A percentile compares a stretch with the other conserved stretches of the same genome.
These are phyloP conservation scores for Perizoma affinitatum DNA, from an alignment of 2,888 invertebrate species.

Conservation along the genomic window DNA sequence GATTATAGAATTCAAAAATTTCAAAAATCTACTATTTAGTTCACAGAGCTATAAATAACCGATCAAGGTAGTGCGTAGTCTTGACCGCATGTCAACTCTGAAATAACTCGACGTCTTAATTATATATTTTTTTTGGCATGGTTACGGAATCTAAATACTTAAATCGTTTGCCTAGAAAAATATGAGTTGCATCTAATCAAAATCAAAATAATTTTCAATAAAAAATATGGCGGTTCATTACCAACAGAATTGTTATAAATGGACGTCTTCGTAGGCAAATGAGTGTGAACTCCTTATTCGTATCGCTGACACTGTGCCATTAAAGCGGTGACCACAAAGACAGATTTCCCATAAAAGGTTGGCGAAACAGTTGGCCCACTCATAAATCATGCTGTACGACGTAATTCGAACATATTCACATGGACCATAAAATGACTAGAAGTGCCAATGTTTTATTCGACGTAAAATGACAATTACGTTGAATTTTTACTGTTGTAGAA, in stretches of 20 bases:
- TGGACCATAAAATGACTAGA: conserved; percentile 2
- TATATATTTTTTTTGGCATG: too few species aligned
- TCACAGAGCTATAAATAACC: too few species aligned
- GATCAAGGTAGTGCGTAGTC: too few species aligned
- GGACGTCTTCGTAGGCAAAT: conserved; percentile 31
- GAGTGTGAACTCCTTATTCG: conserved; percentile 30
- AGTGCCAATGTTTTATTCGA: not conserved
- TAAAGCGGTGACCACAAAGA: conserved; percentile 33
- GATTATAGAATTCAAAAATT: too few species aligned
- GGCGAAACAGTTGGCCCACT: conserved; percentile 59
- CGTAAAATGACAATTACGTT: too few species aligned
- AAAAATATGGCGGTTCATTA: conserved; percentile 16
- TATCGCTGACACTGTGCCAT: conserved; percentile 26
- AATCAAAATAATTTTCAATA: conserved; percentile 18
- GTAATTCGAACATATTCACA: conserved; percentile 55
- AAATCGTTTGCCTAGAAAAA: too few species aligned
- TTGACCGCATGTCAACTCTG: too few species aligned
- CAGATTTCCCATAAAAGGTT: conserved; percentile 65
- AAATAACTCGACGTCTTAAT: too few species aligned
- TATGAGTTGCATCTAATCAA: too few species aligned
- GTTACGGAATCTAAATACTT: too few species aligned
- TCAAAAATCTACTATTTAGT: too few species aligned
- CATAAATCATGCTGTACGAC: conserved; percentile 70
- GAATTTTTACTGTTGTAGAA: too few species aligned
- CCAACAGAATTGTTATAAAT: conserved; percentile 27